Evolutionary conservation across 1,140 invertebrate species (phyloP).

Genomic region (Caenorhabditis latens): DNA sequence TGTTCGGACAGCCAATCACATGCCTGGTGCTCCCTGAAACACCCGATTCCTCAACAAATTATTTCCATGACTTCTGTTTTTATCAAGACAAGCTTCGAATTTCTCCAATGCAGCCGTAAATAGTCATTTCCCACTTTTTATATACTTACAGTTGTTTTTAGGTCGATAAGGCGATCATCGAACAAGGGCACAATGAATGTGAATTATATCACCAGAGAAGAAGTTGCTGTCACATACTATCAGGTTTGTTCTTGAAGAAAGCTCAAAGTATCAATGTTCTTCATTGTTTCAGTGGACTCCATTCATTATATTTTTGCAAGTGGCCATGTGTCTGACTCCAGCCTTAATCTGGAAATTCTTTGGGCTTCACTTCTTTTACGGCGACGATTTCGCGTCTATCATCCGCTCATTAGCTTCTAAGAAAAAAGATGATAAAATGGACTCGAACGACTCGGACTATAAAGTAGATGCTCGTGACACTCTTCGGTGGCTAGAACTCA

Average conservation of each 20-base stretch:
- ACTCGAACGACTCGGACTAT: background rate
- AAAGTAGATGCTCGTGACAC: conserved; percentile 34
- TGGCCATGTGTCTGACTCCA: background rate
- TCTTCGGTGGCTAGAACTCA: background rate
- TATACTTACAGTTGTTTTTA: background rate
- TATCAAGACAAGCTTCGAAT: conserved; percentile 16
- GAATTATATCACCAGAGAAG: background rate
- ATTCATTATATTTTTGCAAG: conserved; percentile 19
- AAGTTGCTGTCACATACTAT: conserved; percentile 14
- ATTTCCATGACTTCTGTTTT: conserved; percentile 23
- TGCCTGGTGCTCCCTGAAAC: conserved; percentile 19
- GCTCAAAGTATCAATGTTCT: too few species aligned
- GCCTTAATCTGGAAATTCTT: conserved; percentile 29
- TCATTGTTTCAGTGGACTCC: background rate
- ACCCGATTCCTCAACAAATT: conserved; percentile 1
- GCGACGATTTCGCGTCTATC: background rate
- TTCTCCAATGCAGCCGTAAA: background rate
- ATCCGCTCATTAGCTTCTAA: conserved; percentile 11
- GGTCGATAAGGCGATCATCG: background rate
- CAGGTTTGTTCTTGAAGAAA: background rate
- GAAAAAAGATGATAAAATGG: conserved; percentile 35
- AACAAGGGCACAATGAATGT: conserved; percentile 1
- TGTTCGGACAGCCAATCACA: conserved; percentile 19
- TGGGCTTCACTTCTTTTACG: conserved; percentile 23
- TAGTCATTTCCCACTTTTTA: background rate